phyloP scores from a whole-genome alignment of 2,797 vertebrate species.

The Gastrophryne carolinensis region DNA sequence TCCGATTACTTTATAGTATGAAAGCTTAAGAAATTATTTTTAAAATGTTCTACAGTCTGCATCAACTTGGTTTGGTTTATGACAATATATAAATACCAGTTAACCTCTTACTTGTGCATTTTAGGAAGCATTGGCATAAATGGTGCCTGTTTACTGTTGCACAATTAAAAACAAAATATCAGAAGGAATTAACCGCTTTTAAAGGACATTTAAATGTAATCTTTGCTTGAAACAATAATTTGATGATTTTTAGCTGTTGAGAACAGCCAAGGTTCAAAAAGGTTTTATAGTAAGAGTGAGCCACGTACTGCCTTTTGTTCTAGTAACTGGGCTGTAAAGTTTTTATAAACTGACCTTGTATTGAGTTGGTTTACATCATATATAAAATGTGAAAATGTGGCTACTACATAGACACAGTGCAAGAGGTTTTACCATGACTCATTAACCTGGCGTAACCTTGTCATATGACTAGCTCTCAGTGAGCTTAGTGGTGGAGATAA shows the following conservation, averaged over 20 bases:
- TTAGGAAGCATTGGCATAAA: not conserved
- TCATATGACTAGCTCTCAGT: not conserved
- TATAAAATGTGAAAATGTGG: not conserved
- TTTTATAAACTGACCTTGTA: slow-evolving; percentile 1
- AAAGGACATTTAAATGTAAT: not conserved
- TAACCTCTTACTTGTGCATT: not conserved
- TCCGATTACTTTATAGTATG: not conserved
- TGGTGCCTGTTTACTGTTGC: not conserved
- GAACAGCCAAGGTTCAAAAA: not conserved
- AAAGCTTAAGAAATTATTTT: not conserved
- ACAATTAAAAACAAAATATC: not conserved
- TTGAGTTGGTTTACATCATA: not conserved
- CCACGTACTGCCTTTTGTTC: not conserved
- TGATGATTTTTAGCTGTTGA: not conserved
- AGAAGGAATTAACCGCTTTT: not conserved
- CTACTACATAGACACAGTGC: not conserved
- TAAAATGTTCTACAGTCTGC: not conserved
- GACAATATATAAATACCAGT: not conserved
- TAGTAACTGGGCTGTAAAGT: not conserved
- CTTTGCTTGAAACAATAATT: not conserved
- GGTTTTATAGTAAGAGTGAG: not conserved
- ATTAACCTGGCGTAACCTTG: not conserved
- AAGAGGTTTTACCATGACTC: not conserved
- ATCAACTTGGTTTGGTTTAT: not conserved
- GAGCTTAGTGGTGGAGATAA: too few relatives aligned